These are phyloP conservation scores for Lagopus muta DNA, from an alignment of 2,113 vertebrate species.

Conservation along the genomic window DNA sequence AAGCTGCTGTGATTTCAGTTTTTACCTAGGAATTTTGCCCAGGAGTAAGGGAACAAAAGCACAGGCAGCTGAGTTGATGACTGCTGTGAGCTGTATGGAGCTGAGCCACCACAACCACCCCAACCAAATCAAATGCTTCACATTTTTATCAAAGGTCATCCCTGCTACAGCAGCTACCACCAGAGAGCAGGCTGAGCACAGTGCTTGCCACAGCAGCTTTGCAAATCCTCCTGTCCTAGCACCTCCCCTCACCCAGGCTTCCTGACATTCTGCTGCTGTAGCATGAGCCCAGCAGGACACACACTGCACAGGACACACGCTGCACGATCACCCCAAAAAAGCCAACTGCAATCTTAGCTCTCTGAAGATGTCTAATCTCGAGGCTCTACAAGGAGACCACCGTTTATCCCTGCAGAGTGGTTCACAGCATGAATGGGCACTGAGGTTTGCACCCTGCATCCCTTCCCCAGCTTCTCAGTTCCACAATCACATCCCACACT, in stretches of 20 bases:
- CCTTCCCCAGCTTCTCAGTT: neutral
- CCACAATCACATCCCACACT: neutral
- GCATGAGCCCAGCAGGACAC: neutral
- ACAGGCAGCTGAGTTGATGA: neutral
- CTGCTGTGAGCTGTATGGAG: neutral
- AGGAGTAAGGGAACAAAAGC: neutral
- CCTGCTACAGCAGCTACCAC: constrained; percentile 49
- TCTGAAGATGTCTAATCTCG: neutral
- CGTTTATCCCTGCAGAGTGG: neutral
- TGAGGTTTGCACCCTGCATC: neutral
- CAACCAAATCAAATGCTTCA: constrained; percentile 6
- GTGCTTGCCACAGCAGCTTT: neutral
- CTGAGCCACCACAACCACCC: neutral
- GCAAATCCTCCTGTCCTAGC: constrained; percentile 38
- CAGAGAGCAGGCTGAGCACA: constrained; percentile 72
- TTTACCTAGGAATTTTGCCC: neutral
- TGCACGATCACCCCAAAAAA: neutral
- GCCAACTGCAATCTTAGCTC: rapidly evolving
- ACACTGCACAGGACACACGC: rapidly evolving
- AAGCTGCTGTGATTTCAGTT: constrained; percentile 2
- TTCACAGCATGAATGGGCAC: neutral
- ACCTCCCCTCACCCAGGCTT: constrained; percentile 14
- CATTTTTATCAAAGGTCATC: constrained; percentile 48
- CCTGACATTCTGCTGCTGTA: constrained; percentile 5
- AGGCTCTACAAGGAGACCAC: neutral